A percentile compares a stretch with the other conserved stretches of the same genome.
These are phyloP conservation scores for Asteroscopus sphinx DNA, from an alignment of 2,888 invertebrate genomes.

Conservation along the genomic window DNA sequence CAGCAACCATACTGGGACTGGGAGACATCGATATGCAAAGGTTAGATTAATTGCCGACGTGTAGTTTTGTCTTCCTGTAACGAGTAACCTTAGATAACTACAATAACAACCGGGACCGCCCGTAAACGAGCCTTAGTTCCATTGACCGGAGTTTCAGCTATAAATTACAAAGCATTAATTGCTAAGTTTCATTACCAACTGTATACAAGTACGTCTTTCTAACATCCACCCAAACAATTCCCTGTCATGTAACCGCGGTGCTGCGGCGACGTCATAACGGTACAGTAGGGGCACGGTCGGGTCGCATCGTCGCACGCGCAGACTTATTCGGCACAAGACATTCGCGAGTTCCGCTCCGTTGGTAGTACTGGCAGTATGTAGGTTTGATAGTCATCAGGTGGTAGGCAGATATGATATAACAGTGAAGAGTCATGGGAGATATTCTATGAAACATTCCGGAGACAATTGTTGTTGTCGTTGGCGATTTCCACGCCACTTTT, in stretches of 20 bases:
- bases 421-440: neutral
- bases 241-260: constrained; percentile 11
- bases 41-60: too few relatives aligned
- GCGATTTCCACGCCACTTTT: too few relatives aligned
- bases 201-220: neutral
- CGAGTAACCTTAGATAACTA: too few relatives aligned
- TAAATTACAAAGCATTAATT: too few relatives aligned
- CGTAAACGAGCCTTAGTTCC: too few relatives aligned
- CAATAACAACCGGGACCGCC: too few relatives aligned
- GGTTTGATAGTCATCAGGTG: constrained; percentile 16
- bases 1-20: too few relatives aligned
- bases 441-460: neutral
- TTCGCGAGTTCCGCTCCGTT: constrained; percentile 41
- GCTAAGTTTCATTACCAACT: neutral
- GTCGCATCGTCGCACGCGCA: constrained; percentile 43
- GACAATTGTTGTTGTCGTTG: too few relatives aligned
- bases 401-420: neutral
- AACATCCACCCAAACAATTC: constrained; percentile 2
- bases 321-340: constrained; percentile 34
- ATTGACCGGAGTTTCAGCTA: neutral
- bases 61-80: too few relatives aligned
- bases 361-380: constrained; percentile 7
- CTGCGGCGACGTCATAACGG: constrained; percentile 44
- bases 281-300: constrained; percentile 45
- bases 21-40: too few relatives aligned